These are phyloP conservation scores for Melanotaenia pygmaea DNA, from an alignment of 2,797 vertebrate species.

Conservation along the genomic window DNA sequence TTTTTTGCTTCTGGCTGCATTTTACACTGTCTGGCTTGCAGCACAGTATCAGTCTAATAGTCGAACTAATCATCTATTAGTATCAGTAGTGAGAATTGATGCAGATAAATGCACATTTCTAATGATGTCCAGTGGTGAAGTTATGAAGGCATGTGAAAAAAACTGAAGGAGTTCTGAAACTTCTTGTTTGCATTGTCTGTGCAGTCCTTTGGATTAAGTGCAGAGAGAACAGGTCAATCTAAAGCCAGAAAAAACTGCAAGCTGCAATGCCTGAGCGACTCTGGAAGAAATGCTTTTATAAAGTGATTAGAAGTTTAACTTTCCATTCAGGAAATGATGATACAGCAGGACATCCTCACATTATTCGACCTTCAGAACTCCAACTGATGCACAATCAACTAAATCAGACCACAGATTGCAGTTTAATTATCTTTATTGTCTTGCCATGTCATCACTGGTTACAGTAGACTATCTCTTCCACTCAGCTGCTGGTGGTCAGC, in stretches of 20 bases:
- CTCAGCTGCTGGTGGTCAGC: constrained; percentile 58
- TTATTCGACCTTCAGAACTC: constrained; percentile 13
- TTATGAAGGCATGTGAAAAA: background rate
- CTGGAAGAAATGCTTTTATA: background rate
- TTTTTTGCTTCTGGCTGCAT: background rate
- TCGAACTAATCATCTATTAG: too few relatives aligned
- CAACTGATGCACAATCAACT: constrained; percentile 28
- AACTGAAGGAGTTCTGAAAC: background rate
- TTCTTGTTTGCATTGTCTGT: background rate
- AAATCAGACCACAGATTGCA: constrained; percentile 53
- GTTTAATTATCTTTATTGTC: constrained; percentile 72
- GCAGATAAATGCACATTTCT: background rate
- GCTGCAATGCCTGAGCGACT: constrained; percentile 2
- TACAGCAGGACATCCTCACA: background rate
- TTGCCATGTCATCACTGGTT: constrained; percentile 41
- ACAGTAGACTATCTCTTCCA: constrained; percentile 38
- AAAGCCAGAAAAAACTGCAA: background rate
- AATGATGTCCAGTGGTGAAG: background rate
- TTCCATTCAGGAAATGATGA: background rate
- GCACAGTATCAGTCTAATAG: background rate
- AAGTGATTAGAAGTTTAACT: constrained; percentile 5
- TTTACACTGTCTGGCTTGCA: background rate
- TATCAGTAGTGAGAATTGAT: background rate
- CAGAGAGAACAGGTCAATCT: background rate
- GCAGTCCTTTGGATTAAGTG: background rate